Base-by-base conservation (phyloP, 2,888 invertebrate species). In the Anthrax anthrax region DNA sequence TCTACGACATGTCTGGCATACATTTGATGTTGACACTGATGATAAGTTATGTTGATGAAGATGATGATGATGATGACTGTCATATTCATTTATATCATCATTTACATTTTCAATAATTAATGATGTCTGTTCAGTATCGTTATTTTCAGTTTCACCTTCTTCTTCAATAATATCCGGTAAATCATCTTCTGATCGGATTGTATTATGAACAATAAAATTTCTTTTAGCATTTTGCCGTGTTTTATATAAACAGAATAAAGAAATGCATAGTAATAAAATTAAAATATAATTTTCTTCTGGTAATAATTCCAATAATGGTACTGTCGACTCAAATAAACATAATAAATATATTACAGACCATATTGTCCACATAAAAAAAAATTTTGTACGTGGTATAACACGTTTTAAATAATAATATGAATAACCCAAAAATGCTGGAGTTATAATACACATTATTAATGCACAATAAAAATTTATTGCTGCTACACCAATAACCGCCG, bases 301-400 rank as follows among this genome's bases (percentile, higher is more conserved):
- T 43, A 80, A 61, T 63, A 88, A 77, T 62, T 86, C 83, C 52
- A 84, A 65, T 48, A 81, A 69, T 8, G 80, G 78, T 32, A 86
- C 75, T n/a, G 84, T 79, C 51, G 76, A 62, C 61, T 87, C 81
- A 66, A 84, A 86, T 18, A 86, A 72, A 18, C 80, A 54, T 57
- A 80, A 76, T 61, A 86, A 67, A 55, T 75, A 73, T 5, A 78
- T 56, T 4, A 78, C 72, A 12, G 86, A 84, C 39, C 79, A 77
- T 38, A 82, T 59, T 1, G 80, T 75, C 86, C 87, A 87, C 53
- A 80, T 75, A 50, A 77, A 73, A 62, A 86, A 86, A 63, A 88
- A 86, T 58, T 78, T 78, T 2, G 85, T 81, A 49, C 77, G 59
- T 0, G 61, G 56, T 3, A 56, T 72, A 12, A 52, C 57, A 0